Base-by-base conservation (phyloP, 1,140 invertebrate species). In the Drosophila erecta region DNA sequence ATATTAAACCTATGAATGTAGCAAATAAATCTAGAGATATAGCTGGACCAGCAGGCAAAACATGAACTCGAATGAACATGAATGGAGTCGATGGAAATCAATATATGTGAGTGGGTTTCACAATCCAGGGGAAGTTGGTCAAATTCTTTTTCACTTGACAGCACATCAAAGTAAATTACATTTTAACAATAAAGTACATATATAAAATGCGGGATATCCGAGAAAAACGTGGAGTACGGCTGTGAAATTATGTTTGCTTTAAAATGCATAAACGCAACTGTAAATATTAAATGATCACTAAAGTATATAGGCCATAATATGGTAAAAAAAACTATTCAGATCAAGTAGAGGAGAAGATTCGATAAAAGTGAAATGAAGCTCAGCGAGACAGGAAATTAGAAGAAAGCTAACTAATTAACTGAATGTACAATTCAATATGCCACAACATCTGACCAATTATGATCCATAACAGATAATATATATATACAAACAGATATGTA, bases 181-280 rank as follows among this genome's bases (percentile, higher is more conserved):
- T 27, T 35, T 51, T 51, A 46, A 10, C 38, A 57, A 56, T 43
- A 35, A 20, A 53, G 38, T 11, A 76, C n/a, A 40, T n/a, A 17
- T 44, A 20, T 56, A 30, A 27, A 76, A 61, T 56, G n/a, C 56
- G 56, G 44, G 8, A 40, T 59, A 74, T 49, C 53, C 62, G 33
- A 76, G 44, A 67, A 47, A 66, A 41, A 59, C 47, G 64, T 76
- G 66, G 72, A 84, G 81, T 85, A 84, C 81, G 81, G 81, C 81
- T 84, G 81, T 84, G 81, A 84, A 76, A 80, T 69, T 76, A 71
- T 73, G 72, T 80, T 77, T 80, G 81, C 81, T 76, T 70, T 79
- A 55, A 76, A 81, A 60, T 43, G 56, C 69, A 79, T 74, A 46
- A 79, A 74, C 58, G 73, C 79, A 84, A 76, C 60, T 83, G 80